These are phyloP conservation scores for Merodon equestris DNA, from an alignment of 2,888 invertebrate genomes.

Conservation along the genomic window DNA sequence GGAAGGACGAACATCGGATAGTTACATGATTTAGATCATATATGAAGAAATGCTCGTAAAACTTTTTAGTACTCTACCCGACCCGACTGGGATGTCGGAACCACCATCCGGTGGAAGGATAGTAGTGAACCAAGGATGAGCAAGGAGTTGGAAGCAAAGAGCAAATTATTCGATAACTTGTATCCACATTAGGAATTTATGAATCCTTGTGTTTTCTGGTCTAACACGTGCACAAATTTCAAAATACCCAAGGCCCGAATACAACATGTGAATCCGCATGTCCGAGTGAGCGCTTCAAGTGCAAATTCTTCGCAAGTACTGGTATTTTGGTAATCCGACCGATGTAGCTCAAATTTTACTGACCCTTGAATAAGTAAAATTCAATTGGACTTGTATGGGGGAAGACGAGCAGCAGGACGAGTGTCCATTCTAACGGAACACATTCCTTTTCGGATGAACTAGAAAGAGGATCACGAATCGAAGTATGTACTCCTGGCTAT, in stretches of 20 bases:
- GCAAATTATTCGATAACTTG: conserved; percentile 65
- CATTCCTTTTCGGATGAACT: too few species aligned
- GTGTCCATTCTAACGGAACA: conserved; percentile 12
- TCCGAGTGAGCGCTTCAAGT: conserved; percentile 35
- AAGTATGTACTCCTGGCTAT: conserved; percentile 32
- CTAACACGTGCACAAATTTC: conserved; percentile 14
- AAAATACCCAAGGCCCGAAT: too few species aligned
- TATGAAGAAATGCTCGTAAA: conserved; percentile 35
- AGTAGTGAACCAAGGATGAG: too few species aligned
- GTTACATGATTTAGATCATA: conserved; percentile 34
- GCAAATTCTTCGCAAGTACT: conserved; percentile 41
- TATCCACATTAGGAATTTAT: conserved; percentile 61
- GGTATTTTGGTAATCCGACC: conserved; percentile 50
- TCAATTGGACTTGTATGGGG: conserved; percentile 58
- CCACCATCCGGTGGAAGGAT: too few species aligned
- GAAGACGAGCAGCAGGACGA: conserved; percentile 25
- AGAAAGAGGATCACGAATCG: too few species aligned
- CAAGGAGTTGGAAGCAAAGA: neutral
- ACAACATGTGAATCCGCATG: neutral
- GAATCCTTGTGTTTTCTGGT: conserved; percentile 39
- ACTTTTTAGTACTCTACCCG: conserved; percentile 22
- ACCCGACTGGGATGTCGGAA: too few species aligned
- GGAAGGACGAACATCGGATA: conserved; percentile 25
- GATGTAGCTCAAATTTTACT: conserved; percentile 63
- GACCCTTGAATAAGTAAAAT: conserved; percentile 66